phyloP scores from a whole-genome alignment of 2,797 vertebrate species.

The Botia kubotai region DNA sequence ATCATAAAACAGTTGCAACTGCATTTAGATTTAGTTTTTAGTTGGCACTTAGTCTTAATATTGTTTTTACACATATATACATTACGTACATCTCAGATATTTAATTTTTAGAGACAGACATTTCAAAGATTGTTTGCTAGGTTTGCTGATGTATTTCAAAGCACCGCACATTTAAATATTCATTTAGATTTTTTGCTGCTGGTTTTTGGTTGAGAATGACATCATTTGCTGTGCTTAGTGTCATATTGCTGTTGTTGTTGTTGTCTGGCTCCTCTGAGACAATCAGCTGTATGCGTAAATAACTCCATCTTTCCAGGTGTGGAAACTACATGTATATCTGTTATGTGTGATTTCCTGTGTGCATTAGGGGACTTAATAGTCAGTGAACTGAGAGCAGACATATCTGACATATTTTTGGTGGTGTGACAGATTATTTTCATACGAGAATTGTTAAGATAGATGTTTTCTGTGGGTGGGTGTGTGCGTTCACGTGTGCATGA shows the following conservation, averaged over 20 bases:
- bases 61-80: too few species aligned
- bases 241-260: background rate
- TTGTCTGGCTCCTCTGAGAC: background rate
- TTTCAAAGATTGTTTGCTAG: background rate
- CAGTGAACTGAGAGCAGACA: background rate
- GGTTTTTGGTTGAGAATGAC: background rate
- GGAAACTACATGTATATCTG: background rate
- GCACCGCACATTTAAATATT: background rate
- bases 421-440: constrained; percentile 5
- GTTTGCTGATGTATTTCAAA: background rate
- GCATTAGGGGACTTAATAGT: background rate
- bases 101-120: too few species aligned
- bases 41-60: background rate
- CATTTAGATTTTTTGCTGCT: background rate
- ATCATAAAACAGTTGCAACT: background rate
- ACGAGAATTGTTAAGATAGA: background rate
- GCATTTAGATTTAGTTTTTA: background rate
- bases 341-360: background rate
- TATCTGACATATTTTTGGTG: background rate
- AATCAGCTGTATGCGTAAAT: background rate
- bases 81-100: too few species aligned
- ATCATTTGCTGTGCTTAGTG: constrained; percentile 1
- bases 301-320: background rate
- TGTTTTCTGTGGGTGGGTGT: constrained; percentile 35
- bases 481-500: constrained; percentile 48